phyloP scores from a whole-genome alignment of 2,888 invertebrate species.

The Ganaspis brasiliensis region DNA sequence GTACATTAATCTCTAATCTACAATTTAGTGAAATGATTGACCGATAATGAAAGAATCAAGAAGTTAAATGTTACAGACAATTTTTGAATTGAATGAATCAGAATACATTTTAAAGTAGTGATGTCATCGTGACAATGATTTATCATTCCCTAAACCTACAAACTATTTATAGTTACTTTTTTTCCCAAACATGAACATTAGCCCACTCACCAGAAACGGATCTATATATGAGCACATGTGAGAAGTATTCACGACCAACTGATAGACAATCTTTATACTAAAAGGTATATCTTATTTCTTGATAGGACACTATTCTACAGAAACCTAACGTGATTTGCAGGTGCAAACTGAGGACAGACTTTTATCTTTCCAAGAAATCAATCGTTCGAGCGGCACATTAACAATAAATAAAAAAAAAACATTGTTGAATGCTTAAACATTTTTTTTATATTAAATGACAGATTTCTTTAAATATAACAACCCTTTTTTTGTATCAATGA shows the following conservation, averaged over 20 bases:
- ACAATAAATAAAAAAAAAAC: too few relatives aligned
- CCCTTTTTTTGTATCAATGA: too few relatives aligned
- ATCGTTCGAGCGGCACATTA: constrained; percentile 62
- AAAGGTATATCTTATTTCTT: constrained; percentile 18
- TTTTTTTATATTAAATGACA: too few relatives aligned
- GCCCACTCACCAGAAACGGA: constrained; percentile 5
- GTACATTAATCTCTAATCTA: not conserved
- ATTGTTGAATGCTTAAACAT: too few relatives aligned
- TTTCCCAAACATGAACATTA: not conserved
- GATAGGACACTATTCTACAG: constrained; percentile 34
- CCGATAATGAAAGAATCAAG: constrained; percentile 4
- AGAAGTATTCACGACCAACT: constrained; percentile 16
- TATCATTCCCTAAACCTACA: constrained; percentile 14
- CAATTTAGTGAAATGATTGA: not conserved
- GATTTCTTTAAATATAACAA: too few relatives aligned
- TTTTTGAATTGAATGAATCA: constrained; percentile 8
- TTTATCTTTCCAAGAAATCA: constrained; percentile 74
- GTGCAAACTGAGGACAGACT: constrained; percentile 62
- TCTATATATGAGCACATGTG: constrained; percentile 8
- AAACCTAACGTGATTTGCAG: constrained; percentile 59
- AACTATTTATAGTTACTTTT: not conserved
- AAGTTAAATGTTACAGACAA: not conserved
- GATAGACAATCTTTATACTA: constrained; percentile 15
- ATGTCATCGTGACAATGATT: constrained; percentile 15
- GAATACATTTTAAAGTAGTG: constrained; percentile 7